Evolutionary conservation across 1,140 invertebrate species (phyloP), one percentile per base, ranked within the genome.

Genomic region (Hormaphis cornu): DNA sequence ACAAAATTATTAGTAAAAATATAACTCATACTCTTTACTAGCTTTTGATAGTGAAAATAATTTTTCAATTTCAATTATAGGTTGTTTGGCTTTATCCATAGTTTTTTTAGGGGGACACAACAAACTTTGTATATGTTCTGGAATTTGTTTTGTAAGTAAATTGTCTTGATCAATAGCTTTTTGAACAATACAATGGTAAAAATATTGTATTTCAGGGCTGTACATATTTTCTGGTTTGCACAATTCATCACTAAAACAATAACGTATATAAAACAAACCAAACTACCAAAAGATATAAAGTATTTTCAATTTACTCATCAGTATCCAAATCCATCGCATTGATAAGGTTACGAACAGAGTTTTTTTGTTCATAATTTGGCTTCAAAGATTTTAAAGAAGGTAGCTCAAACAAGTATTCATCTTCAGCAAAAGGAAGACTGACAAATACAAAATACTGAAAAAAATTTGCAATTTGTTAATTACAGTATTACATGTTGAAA

Each of bases 351-450:
- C 9, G 6, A 22, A 63, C 18, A 48, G 18, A 16, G 33, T 63
- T 46, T 16, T 33, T 48, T 63, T 63, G 42, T 22, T 63, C 42
- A 46, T 35, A 5, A 48, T 28, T 63, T 8, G 59, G 42, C 9
- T 48, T 48, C 33, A 30, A 63, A 22, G 40, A 30, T 30, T 48
- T 22, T 7, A 63, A 22, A 16, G 44, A 63, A 14, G 44, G 44
- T 10, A 63, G 24, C 20, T 46, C 28, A 33, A 46, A 46, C 18
- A 46, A 46, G 4, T 46, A 24, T 9, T 46, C 40, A 48, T 63
- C 59, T 33, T 63, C 40, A 63, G 59, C 59, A 63, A 33, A 63
- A 26, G 59, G 59, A 14, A 63, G 42, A 46, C 33, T 63, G 8
- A 33, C 44, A 48, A 16, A 48, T 3, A 63, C 26, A 63, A 63